Base-by-base conservation (phyloP, 2,797 vertebrate genomes). In the Cyclopterus lumpus region DNA sequence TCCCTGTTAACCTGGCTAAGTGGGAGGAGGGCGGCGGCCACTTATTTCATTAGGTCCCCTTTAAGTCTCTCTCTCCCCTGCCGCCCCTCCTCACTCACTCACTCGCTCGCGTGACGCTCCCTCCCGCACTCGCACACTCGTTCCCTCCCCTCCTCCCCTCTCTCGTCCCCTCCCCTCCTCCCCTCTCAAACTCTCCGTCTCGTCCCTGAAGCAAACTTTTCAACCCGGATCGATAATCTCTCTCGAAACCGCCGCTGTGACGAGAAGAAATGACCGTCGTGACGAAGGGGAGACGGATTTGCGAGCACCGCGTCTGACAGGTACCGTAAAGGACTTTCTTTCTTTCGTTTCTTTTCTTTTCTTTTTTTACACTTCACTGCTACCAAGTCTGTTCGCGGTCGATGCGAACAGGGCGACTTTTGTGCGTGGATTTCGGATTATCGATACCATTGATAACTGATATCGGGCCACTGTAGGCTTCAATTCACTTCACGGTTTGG, bases 261-360 rank as follows among this genome's bases (percentile, higher is more conserved):
- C 5, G 58, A n/a, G 49, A 15, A 26, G 77, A 74, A 24, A 89
- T 86, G 90, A 16, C 26, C 18, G 60, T 10, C 0, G 49, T 2
- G 30, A 38, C 18, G 28, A 30, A 69, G 60, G 66, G 49, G 34
- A 26, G 0, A 8, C 22, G 48, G 65, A 20, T 57, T 32, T 2
- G 44, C 24, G 64, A 64, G 74, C 68, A 14, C 28, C 74, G 55
- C 82, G 76, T 89, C 73, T 86, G 83, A 87, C 88, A 90, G 92
- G 92, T 91, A 91, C 79, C 22, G 28, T 46, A 7, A 51, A 60
- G 14, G 15, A 9, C n/a, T 16, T 30, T 55, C 26, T 18, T 8
- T 9, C 49, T 16, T 18, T 15, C 14, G 5, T 6, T 54, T 16
- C 49, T 28, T 16, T 5, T 8, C 14, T 10, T 16, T 28, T 4